Percentiles rank a stretch among this genome's conserved stretches.
phyloP scores from a whole-genome alignment of 1,140 invertebrate genomes.

The Daktulosphaira vitifoliae region DNA sequence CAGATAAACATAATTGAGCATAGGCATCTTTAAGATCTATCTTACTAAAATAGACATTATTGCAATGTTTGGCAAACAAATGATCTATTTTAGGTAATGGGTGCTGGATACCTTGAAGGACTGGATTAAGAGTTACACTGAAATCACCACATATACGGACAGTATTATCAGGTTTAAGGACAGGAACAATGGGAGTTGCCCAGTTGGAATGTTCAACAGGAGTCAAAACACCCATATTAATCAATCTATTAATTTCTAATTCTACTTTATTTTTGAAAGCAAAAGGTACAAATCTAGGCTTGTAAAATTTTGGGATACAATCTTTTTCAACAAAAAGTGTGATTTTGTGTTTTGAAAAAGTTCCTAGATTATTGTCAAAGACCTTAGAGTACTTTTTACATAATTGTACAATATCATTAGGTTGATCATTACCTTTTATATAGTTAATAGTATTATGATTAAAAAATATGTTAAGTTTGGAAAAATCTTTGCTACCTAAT shows the following conservation, averaged over 20 bases:
- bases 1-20: slow-evolving; percentile 39
- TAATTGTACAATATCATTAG: neutral
- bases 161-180: slow-evolving; percentile 42
- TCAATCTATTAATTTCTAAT: too few relatives aligned
- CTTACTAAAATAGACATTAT: neutral
- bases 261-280: too few relatives aligned
- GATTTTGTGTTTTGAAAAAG: neutral
- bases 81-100: slow-evolving; percentile 37
- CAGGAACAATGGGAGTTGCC: too few relatives aligned
- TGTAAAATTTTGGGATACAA: slow-evolving; percentile 41
- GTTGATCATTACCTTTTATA: too few relatives aligned
- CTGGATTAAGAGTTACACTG: slow-evolving; percentile 38
- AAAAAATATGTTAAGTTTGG: neutral
- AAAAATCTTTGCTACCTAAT: neutral
- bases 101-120: slow-evolving; percentile 36
- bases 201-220: too few relatives aligned
- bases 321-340: slow-evolving; percentile 38
- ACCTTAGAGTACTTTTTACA: slow-evolving; percentile 5
- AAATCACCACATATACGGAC: slow-evolving; percentile 44
- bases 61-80: slow-evolving; percentile 33
- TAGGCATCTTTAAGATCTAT: neutral
- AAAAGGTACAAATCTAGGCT: slow-evolving; percentile 40
- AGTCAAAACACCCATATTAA: too few relatives aligned
- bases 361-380: neutral
- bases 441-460: neutral